Percentiles rank a stretch among this genome's conserved stretches.
phyloP scores from a whole-genome alignment of 2,797 vertebrate species.

The Myiotriccus ornatus region DNA sequence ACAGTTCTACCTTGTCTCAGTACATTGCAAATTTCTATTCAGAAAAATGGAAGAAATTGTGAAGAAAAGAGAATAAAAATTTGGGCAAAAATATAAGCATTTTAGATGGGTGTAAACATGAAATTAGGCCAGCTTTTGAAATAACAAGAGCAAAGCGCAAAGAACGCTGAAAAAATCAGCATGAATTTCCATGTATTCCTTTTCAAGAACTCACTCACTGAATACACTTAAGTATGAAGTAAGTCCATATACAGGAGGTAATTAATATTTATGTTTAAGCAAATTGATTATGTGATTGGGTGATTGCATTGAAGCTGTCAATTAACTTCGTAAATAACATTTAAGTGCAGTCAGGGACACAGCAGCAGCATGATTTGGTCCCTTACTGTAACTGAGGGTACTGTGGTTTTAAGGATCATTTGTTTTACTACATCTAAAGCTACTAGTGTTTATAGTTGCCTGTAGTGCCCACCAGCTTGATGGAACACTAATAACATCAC shows the following conservation, averaged over 20 bases:
- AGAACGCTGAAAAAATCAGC: not conserved
- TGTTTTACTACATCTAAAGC: not conserved
- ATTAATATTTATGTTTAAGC: not conserved
- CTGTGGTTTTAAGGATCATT: not conserved
- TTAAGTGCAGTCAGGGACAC: not conserved
- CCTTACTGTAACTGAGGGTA: not conserved
- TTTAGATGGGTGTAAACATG: not conserved
- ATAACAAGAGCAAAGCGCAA: not conserved
- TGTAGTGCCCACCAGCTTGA: not conserved
- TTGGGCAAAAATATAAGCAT: not conserved
- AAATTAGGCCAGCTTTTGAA: not conserved
- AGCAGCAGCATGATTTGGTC: not conserved
- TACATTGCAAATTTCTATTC: not conserved
- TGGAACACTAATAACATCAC: not conserved
- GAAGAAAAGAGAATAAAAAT: not conserved
- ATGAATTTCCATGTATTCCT: not conserved
- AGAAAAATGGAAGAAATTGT: not conserved
- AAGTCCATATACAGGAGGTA: not conserved
- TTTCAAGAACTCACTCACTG: not conserved
- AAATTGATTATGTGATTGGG: not conserved
- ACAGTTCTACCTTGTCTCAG: not conserved
- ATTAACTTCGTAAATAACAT: not conserved
- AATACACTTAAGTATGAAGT: not conserved
- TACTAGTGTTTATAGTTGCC: not conserved
- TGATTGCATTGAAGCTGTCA: not conserved